Percentiles rank a stretch among this genome's conserved stretches.
These are phyloP conservation scores for Bathynomus jamesi DNA, from an alignment of 1,140 invertebrate species.

Conservation along the genomic window DNA sequence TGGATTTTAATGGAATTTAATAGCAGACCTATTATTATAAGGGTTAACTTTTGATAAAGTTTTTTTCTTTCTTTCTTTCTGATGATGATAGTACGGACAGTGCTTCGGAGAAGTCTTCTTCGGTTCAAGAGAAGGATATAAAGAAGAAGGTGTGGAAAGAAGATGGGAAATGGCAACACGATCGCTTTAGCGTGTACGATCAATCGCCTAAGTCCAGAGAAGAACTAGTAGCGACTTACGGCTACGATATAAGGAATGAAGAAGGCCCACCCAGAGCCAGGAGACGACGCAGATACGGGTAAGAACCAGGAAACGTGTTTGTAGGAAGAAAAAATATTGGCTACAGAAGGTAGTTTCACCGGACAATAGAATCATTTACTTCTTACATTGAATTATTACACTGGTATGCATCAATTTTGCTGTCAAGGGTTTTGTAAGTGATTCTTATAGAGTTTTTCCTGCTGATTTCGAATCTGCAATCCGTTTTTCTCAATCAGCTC, in stretches of 20 bases:
- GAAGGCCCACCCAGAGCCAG: slow-evolving; percentile 80
- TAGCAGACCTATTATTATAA: background rate
- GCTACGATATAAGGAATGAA: slow-evolving; percentile 89
- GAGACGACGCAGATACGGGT: slow-evolving; percentile 76
- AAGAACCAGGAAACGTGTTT: too few species aligned
- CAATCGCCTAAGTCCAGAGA: slow-evolving; percentile 79
- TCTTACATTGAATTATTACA: too few species aligned
- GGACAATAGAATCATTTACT: too few species aligned
- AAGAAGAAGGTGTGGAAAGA: slow-evolving; percentile 49
- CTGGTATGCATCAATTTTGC: too few species aligned
- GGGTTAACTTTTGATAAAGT: background rate
- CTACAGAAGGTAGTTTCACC: too few species aligned
- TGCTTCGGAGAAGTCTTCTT: background rate
- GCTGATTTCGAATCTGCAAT: too few species aligned
- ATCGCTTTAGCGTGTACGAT: slow-evolving; percentile 69
- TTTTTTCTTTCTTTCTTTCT: background rate
- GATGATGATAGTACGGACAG: background rate
- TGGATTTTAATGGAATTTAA: background rate
- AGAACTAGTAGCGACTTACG: slow-evolving; percentile 80
- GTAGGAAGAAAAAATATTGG: too few species aligned
- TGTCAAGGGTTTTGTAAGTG: too few species aligned
- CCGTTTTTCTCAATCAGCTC: too few species aligned
- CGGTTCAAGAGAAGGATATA: slow-evolving; percentile 36
- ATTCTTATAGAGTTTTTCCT: too few species aligned
- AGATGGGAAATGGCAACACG: slow-evolving; percentile 78